Evolutionary conservation across 2,797 vertebrate species (phyloP).

Genomic region (Acrocephalus scirpaceus): DNA sequence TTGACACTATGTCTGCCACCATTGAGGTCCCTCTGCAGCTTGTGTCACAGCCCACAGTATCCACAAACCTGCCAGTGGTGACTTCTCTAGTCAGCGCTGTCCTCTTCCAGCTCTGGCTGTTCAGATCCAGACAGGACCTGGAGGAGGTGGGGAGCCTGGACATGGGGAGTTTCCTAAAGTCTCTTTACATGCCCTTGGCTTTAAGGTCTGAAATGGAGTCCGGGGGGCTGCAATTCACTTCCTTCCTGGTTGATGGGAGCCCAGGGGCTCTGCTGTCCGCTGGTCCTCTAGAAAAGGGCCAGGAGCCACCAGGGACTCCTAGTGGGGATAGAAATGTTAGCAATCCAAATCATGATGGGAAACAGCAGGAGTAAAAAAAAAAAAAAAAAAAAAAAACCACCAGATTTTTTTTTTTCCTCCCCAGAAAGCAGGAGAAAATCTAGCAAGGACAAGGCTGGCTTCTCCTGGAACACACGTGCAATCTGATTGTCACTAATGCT

Average conservation of each 20-base stretch:
- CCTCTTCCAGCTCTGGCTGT: not conserved
- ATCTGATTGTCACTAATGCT: not conserved
- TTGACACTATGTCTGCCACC: not conserved
- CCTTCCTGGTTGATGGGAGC: not conserved
- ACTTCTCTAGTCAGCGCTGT: not conserved
- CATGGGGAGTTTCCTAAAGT: not conserved
- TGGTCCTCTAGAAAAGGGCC: not conserved
- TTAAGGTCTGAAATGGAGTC: not conserved
- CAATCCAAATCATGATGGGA: constrained; percentile 50
- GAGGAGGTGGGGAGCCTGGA: not conserved
- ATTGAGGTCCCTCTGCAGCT: not conserved
- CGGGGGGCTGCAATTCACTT: not conserved
- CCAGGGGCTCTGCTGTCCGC: not conserved
- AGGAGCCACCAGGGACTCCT: not conserved
- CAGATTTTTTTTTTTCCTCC: not conserved
- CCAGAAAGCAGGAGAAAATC: not conserved
- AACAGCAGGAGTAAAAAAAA: constrained; percentile 33
- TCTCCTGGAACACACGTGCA: not conserved
- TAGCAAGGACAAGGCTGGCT: constrained; percentile 3
- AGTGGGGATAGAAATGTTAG: constrained; percentile 18
- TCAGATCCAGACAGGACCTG: not conserved
- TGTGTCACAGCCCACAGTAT: not conserved
- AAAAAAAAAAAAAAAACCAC: not conserved
- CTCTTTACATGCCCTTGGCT: not conserved
- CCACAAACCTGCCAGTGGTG: not conserved